A percentile compares a stretch with the other conserved stretches of the same genome.
These are phyloP conservation scores for Scolopax bukidnonensis DNA, from an alignment of 2,797 vertebrate genomes.

Conservation along the genomic window DNA sequence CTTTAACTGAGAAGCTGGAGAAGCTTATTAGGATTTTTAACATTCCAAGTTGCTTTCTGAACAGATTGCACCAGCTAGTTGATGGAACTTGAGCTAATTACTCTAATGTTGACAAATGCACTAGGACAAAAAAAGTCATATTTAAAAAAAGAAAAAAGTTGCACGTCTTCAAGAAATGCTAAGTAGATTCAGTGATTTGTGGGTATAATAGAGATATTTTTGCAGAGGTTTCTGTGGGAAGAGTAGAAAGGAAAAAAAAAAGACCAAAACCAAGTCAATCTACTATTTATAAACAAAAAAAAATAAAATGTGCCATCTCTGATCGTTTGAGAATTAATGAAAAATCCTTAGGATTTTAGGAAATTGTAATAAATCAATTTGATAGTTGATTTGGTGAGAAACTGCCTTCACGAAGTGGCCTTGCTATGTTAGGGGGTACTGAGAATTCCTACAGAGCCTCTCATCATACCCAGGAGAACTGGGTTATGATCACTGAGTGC, in stretches of 20 bases:
- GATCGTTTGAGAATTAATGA: constrained; percentile 13
- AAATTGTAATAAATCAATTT: neutral
- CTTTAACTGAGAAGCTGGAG: constrained; percentile 46
- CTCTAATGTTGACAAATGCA: constrained; percentile 81
- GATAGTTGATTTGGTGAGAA: neutral
- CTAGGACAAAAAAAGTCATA: constrained; percentile 57
- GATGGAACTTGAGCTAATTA: constrained; percentile 83
- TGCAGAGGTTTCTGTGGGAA: constrained; percentile 23
- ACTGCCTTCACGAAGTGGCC: neutral
- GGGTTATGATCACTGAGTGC: rapidly evolving
- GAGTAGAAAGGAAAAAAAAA: neutral
- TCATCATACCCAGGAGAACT: rapidly evolving
- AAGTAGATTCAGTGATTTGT: constrained; percentile 72
- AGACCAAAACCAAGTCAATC: neutral
- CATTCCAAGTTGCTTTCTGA: constrained; percentile 76
- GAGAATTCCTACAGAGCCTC: neutral
- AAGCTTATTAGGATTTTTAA: constrained; percentile 72
- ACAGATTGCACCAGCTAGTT: constrained; percentile 80
- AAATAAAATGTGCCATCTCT: neutral
- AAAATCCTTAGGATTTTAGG: constrained; percentile 29
- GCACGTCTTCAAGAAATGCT: constrained; percentile 71
- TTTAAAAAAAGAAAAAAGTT: constrained; percentile 52
- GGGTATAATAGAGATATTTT: constrained; percentile 51
- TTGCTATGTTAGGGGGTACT: neutral
- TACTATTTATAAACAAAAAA: neutral